Conservation (phyloP, 2,888 invertebrate genomes). For the Mimumesa dahlbomi region DNA sequence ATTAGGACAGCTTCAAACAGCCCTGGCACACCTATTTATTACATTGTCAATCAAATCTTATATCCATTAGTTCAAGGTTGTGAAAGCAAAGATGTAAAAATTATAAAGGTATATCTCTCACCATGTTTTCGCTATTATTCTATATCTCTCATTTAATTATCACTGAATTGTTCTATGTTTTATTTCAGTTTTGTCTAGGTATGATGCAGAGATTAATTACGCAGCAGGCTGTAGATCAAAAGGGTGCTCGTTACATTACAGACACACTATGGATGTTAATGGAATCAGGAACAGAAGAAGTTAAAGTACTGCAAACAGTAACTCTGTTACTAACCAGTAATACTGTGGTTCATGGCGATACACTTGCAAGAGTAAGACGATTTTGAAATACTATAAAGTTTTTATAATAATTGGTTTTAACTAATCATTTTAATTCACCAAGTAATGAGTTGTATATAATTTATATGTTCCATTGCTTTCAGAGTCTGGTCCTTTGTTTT, state of each 20-base stretch:
- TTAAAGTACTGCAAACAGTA: slow-evolving; percentile 97
- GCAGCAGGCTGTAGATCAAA: slow-evolving; percentile 93
- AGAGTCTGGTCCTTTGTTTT: slow-evolving; percentile 97
- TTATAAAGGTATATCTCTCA: slow-evolving; percentile 88
- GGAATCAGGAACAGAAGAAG: slow-evolving; percentile 96
- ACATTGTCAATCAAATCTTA: slow-evolving; percentile 95
- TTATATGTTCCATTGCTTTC: no score
- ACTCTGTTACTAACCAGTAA: slow-evolving; percentile 97
- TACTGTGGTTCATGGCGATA: slow-evolving; percentile 95
- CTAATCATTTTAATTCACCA: background rate
- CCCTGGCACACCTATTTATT: slow-evolving; percentile 91
- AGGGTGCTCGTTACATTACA: slow-evolving; percentile 95
- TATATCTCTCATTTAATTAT: no score
- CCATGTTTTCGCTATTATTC: no score
- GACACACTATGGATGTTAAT: slow-evolving; percentile 96
- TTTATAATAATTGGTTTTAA: background rate
- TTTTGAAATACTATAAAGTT: background rate
- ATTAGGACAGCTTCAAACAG: slow-evolving; percentile 89
- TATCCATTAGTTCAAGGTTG: slow-evolving; percentile 98
- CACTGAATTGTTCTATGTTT: no score
- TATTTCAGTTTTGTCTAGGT: slow-evolving; percentile 90
- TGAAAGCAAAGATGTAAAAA: slow-evolving; percentile 97
- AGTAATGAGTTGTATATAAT: background rate
- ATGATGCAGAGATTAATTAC: slow-evolving; percentile 97
- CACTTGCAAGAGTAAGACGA: slow-evolving; percentile 90